Evolutionary conservation across 2,888 invertebrate species (phyloP).

Genomic region (Coecobrya sp.): DNA sequence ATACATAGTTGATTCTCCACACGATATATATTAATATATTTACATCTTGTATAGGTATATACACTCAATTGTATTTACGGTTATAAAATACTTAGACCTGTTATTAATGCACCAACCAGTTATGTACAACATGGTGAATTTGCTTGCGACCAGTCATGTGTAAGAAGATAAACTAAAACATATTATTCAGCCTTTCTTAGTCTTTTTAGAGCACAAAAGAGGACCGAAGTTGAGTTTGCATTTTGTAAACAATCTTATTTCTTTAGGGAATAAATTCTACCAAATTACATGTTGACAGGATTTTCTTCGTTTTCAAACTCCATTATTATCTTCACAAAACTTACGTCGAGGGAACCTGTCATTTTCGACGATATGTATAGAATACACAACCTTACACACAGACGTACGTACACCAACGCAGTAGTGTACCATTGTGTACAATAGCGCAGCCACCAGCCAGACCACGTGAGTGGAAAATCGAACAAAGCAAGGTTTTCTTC

Average conservation of each 20-base stretch:
- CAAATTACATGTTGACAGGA: conserved; percentile 34
- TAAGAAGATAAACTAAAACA: conserved; percentile 66
- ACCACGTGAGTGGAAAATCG: conserved; percentile 41
- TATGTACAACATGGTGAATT: conserved; percentile 36
- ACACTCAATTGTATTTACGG: background rate
- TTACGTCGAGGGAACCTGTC: conserved; percentile 16
- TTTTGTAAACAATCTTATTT: conserved; percentile 63
- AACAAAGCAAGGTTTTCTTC: conserved; percentile 25
- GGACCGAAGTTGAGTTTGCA: conserved; percentile 48
- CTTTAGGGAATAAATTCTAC: conserved; percentile 31
- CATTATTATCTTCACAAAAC: conserved; percentile 51
- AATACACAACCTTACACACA: background rate
- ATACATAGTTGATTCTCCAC: background rate
- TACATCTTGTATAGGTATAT: background rate
- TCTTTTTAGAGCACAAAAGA: conserved; percentile 33
- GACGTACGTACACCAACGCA: background rate
- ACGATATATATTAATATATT: background rate
- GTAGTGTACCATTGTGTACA: background rate
- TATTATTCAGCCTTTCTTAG: conserved; percentile 34
- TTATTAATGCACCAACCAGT: background rate
- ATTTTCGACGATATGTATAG: conserved; percentile 7
- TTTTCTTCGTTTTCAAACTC: conserved; percentile 47
- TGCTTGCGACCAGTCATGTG: conserved; percentile 70
- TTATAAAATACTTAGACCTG: background rate
- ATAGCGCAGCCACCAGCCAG: background rate